These are phyloP conservation scores for Hippopotamus amphibius DNA, from an alignment of 2,113 vertebrate species.

Conservation along the genomic window DNA sequence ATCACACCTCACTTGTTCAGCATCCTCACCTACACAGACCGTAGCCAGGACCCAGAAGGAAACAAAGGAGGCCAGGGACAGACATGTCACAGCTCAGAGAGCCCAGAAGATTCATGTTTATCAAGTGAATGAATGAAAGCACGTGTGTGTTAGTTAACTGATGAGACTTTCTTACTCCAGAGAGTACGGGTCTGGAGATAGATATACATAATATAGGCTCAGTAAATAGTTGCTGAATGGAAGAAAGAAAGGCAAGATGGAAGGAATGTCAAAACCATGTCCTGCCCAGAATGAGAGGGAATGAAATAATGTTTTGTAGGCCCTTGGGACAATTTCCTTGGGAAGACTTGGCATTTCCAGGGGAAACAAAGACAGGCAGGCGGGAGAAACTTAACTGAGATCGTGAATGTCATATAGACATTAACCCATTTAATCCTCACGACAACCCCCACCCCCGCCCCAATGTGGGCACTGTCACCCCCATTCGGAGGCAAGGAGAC, in stretches of 20 bases:
- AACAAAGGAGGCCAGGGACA: neutral
- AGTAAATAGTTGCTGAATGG: neutral
- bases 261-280: neutral
- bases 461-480: accelerated
- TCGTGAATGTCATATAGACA: neutral
- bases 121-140: neutral
- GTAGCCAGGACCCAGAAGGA: neutral
- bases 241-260: neutral
- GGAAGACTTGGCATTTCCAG: neutral
- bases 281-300: neutral
- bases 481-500: too few species aligned
- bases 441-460: neutral
- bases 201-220: neutral
- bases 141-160: neutral
- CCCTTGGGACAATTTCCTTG: neutral
- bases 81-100: neutral
- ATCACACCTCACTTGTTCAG: neutral
- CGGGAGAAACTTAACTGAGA: neutral
- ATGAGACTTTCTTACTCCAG: neutral
- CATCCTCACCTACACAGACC: neutral
- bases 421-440: too few species aligned
- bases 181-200: neutral
- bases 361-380: neutral
- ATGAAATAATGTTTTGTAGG: accelerated
- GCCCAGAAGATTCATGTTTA: neutral